Evolutionary conservation across 2,888 invertebrate genomes (phyloP).

Genomic region (Anticlea derivata): DNA sequence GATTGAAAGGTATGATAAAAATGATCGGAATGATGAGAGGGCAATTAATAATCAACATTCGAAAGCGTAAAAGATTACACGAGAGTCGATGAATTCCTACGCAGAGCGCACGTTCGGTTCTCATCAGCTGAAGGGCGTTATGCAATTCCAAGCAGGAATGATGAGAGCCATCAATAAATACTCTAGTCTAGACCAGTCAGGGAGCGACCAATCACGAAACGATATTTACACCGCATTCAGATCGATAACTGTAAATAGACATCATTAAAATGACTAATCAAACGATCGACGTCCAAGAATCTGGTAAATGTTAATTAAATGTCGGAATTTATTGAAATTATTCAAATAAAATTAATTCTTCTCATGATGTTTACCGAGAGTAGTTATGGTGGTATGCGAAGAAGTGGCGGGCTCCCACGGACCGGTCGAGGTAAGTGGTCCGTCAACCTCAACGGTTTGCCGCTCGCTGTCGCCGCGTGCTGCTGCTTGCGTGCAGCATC

Average conservation of each 20-base stretch:
- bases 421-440: conserved; percentile 66
- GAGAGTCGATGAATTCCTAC: conserved; percentile 68
- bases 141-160: conserved; percentile 53
- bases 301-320: conserved; percentile 75
- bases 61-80: conserved; percentile 78
- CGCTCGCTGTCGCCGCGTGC: conserved; percentile 22
- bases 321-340: conserved; percentile 68
- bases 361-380: conserved; percentile 59
- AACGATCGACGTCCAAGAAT: conserved; percentile 74
- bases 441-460: conserved; percentile 49
- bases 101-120: conserved; percentile 46
- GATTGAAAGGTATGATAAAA: conserved; percentile 58
- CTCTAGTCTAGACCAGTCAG: conserved; percentile 33
- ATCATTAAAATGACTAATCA: conserved; percentile 77
- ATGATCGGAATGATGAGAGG: conserved; percentile 68
- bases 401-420: conserved; percentile 59
- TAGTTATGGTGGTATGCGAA: conserved; percentile 54
- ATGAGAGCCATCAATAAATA: conserved; percentile 63
- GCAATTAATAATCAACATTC: conserved; percentile 76
- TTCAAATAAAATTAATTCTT: conserved; percentile 49
- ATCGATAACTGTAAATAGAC: conserved; percentile 73
- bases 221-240: conserved; percentile 71
- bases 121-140: conserved; percentile 54
- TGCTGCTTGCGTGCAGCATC: conserved; percentile 8
- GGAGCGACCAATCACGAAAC: conserved; percentile 56